Conservation (phyloP, 30 jellyfish, hydroid and myxozoan genomes). For the Clytia hemisphaerica region DNA sequence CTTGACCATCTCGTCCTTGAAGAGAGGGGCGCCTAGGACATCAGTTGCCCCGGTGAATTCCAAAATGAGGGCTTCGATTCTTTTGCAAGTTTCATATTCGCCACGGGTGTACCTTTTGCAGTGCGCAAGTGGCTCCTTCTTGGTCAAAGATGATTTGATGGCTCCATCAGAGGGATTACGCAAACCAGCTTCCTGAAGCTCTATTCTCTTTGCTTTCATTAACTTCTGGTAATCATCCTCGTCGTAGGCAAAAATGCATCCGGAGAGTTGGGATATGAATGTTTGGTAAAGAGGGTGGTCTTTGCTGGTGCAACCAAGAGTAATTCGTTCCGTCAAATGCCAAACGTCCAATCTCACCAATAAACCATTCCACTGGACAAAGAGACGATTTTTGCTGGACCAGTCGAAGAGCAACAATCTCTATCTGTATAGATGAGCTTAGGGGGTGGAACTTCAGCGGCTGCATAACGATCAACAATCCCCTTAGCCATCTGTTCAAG, state of each 20-base stretch:
- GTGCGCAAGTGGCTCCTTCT: conserved; percentile 21
- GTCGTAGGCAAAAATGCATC: conserved; percentile 38
- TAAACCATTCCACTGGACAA: conserved; percentile 15
- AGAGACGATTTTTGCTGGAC: conserved; percentile 16
- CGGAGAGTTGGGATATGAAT: conserved; percentile 20
- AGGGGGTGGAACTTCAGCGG: conserved; percentile 32
- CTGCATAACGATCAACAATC: conserved; percentile 18
- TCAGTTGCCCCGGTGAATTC: conserved; percentile 31
- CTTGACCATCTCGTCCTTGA: conserved; percentile 14
- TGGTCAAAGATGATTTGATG: conserved; percentile 13
- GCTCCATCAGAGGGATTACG: conserved; percentile 22
- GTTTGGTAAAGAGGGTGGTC: conserved; percentile 18
- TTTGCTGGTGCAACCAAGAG: conserved; percentile 20
- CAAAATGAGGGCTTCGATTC: conserved; percentile 29
- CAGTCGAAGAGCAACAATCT: conserved; percentile 42
- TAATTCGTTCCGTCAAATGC: conserved; percentile 29
- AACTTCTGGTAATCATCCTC: conserved; percentile 12
- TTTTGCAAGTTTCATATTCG: conserved; percentile 5
- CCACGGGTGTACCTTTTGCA: conserved; percentile 41
- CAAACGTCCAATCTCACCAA: conserved; percentile 30
- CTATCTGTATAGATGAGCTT: conserved; percentile 37
- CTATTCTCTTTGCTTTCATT: conserved; percentile 21
- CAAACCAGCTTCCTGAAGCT: conserved; percentile 33
- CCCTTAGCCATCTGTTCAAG: conserved; percentile 28
- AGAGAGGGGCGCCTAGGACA: conserved; percentile 42